Percentiles rank a stretch among this genome's conserved stretches.
phyloP scores from a whole-genome alignment of 2,888 invertebrate genomes.

The Altica lythri region DNA sequence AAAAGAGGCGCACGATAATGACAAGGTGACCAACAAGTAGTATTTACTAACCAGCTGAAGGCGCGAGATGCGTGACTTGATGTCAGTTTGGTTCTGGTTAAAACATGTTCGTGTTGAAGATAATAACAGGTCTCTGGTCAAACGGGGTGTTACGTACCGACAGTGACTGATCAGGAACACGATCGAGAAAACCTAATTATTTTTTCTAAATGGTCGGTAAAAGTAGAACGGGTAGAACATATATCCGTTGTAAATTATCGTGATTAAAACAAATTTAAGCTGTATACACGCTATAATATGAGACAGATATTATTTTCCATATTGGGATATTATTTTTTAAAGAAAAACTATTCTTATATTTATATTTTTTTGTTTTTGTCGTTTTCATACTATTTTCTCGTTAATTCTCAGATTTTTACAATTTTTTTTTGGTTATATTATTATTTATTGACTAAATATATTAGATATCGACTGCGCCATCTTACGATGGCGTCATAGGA shows the following conservation, averaged over 20 bases:
- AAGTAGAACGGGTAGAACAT: neutral
- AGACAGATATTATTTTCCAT: too few relatives aligned
- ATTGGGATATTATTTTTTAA: too few relatives aligned
- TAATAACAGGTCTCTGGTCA: slow-evolving; percentile 4
- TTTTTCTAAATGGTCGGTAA: slow-evolving; percentile 11
- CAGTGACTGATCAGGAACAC: slow-evolving; percentile 15
- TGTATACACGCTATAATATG: too few relatives aligned
- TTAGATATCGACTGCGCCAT: too few relatives aligned
- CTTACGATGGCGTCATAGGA: too few relatives aligned
- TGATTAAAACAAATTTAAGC: slow-evolving; percentile 7
- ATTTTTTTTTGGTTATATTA: too few relatives aligned
- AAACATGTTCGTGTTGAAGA: slow-evolving; percentile 5
- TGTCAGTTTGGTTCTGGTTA: slow-evolving; percentile 22
- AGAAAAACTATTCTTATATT: too few relatives aligned
- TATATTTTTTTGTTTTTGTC: too few relatives aligned
- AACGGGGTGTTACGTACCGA: slow-evolving; percentile 14
- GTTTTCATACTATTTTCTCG: too few relatives aligned
- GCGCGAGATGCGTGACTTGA: slow-evolving; percentile 42
- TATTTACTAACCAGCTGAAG: slow-evolving; percentile 39
- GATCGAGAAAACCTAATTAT: slow-evolving; percentile 9
- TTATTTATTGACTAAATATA: too few relatives aligned
- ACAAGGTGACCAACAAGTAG: slow-evolving; percentile 35
- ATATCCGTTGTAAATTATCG: neutral
- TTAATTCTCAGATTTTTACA: too few relatives aligned
- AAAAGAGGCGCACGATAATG: slow-evolving; percentile 31